These are phyloP conservation scores for Eumaeus atala DNA, from an alignment of 1,140 invertebrate species.

Conservation along the genomic window DNA sequence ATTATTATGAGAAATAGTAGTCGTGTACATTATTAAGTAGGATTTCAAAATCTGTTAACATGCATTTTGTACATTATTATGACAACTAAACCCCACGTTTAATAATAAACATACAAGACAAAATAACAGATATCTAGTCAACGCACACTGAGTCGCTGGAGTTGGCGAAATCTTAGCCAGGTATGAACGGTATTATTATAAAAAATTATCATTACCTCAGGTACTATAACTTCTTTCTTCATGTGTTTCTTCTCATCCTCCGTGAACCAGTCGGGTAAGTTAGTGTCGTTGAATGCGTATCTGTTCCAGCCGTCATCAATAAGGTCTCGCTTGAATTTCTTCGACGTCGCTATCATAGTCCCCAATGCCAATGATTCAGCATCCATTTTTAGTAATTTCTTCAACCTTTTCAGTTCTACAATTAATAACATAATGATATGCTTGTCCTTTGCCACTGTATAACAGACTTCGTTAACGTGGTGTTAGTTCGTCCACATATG, in stretches of 20 bases:
- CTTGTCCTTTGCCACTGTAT: too few species aligned
- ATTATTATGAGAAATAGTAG: too few species aligned
- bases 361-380: slow-evolving; percentile 92
- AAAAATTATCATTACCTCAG: slow-evolving; percentile 76
- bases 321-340: slow-evolving; percentile 89
- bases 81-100: too few species aligned
- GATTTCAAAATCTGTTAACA: too few species aligned
- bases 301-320: slow-evolving; percentile 93
- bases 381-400: slow-evolving; percentile 85
- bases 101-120: too few species aligned
- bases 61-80: too few species aligned
- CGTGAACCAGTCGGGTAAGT: slow-evolving; percentile 96
- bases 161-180: too few species aligned
- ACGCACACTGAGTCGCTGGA: too few species aligned
- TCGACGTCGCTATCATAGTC: slow-evolving; percentile 87
- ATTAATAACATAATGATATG: slow-evolving; percentile 1
- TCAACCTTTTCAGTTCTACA: slow-evolving; percentile 60
- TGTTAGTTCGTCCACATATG: too few species aligned
- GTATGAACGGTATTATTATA: background rate
- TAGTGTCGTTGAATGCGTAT: slow-evolving; percentile 90
- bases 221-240: slow-evolving; percentile 84
- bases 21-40: too few species aligned
- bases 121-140: too few species aligned
- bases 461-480: too few species aligned
- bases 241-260: slow-evolving; percentile 96